Percentiles rank a stretch among this genome's conserved stretches.
Conservation (phyloP, 2,888 invertebrate genomes). For the Drosophila pegasa region DNA sequence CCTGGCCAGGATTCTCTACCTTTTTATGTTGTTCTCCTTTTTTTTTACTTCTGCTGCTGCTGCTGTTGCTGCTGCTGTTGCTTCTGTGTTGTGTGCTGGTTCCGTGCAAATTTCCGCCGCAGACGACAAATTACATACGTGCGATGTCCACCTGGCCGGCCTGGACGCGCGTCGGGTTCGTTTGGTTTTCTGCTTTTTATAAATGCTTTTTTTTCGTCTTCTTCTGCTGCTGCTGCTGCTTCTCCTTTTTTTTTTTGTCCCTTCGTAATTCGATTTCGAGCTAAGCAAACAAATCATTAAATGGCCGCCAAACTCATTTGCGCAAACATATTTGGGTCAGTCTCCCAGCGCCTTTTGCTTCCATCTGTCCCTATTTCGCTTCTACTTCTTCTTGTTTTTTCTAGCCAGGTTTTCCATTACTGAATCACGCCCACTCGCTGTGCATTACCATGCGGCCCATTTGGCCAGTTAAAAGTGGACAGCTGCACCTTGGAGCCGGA, state of each 20-base stretch:
- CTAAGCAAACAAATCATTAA: conserved; percentile 74
- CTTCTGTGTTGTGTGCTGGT: conserved; percentile 32
- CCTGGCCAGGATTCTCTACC: conserved; percentile 25
- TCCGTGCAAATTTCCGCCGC: conserved; percentile 75
- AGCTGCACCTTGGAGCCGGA: conserved; percentile 3
- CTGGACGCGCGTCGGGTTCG: conserved; percentile 5
- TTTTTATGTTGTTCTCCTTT: background rate
- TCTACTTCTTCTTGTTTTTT: background rate
- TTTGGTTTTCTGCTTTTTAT: conserved; percentile 7
- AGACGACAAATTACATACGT: conserved; percentile 79
- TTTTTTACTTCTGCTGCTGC: background rate
- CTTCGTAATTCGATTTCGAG: conserved; percentile 68
- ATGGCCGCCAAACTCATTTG: conserved; percentile 67
- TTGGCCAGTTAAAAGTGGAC: conserved; percentile 16
- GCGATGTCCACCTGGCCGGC: conserved; percentile 51
- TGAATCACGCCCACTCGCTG: conserved; percentile 8
- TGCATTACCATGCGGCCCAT: background rate
- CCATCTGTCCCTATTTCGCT: too few species aligned
- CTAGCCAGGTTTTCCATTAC: conserved; percentile 42
- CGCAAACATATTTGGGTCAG: conserved; percentile 65
- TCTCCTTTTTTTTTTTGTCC: conserved; percentile 15
- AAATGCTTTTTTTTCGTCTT: background rate
- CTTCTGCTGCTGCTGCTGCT: too few species aligned
- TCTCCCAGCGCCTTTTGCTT: conserved; percentile 11
- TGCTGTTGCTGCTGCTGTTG: conserved; percentile 13